Conservation (phyloP, 2,797 vertebrate genomes). For the Limosa lapponica region DNA sequence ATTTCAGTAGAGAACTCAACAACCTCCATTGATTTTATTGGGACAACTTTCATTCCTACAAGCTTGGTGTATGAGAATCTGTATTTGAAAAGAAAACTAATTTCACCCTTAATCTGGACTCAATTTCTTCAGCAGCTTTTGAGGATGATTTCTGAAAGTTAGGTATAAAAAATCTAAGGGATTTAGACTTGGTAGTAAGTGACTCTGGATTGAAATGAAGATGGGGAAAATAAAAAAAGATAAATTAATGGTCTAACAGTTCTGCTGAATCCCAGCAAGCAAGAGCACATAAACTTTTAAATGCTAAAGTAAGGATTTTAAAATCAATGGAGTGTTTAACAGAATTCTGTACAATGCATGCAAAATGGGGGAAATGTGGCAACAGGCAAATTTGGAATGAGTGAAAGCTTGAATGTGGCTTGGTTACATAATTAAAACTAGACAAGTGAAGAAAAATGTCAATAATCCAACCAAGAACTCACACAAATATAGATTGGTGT, state of each 20-base stretch:
- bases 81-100: neutral
- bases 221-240: neutral
- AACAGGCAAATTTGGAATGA: conserved; percentile 44
- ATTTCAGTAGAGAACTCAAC: neutral
- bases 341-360: conserved; percentile 45
- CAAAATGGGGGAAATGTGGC: neutral
- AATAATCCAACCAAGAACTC: neutral
- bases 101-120: neutral
- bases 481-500: neutral
- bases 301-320: conserved; percentile 67
- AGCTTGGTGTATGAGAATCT: neutral
- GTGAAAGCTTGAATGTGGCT: conserved; percentile 5
- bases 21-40: neutral
- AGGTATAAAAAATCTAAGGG: neutral
- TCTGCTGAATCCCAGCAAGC: conserved; percentile 32
- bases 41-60: neutral
- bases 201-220: neutral
- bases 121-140: neutral
- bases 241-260: conserved; percentile 12
- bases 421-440: conserved; percentile 55
- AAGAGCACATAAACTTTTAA: conserved; percentile 59
- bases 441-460: neutral
- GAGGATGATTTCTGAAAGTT: neutral
- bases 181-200: neutral
- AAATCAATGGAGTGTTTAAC: conserved; percentile 73